Evolutionary conservation across 1,140 invertebrate species (phyloP).

Genomic region (Cotesia chilonis): DNA sequence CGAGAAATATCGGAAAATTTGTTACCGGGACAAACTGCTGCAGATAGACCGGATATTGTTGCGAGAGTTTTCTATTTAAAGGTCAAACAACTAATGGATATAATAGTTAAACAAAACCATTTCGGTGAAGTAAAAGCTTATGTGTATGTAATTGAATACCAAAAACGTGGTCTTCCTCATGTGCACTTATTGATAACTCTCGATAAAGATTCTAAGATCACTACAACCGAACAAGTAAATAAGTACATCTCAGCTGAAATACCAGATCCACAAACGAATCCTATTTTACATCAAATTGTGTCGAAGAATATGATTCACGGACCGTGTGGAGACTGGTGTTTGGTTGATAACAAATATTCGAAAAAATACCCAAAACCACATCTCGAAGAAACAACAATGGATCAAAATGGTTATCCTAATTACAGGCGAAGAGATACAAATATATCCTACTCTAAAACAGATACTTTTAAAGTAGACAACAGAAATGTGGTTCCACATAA

Average conservation of each 20-base stretch:
- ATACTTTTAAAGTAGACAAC: slow-evolving; percentile 25
- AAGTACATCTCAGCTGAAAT: slow-evolving; percentile 39
- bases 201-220: slow-evolving; percentile 38
- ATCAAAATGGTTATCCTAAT: slow-evolving; percentile 27
- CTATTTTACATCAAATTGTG: slow-evolving; percentile 16
- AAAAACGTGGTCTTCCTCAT: slow-evolving; percentile 24
- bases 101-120: slow-evolving; percentile 23
- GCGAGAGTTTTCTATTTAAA: slow-evolving; percentile 29
- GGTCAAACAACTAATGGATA: slow-evolving; percentile 21
- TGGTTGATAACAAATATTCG: slow-evolving; percentile 41
- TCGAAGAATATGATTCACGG: slow-evolving; percentile 46
- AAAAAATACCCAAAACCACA: slow-evolving; percentile 46
- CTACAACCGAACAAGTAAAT: slow-evolving; percentile 22
- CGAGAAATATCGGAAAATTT: slow-evolving; percentile 50
- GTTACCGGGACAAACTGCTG: slow-evolving; percentile 50
- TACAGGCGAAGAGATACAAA: slow-evolving; percentile 22
- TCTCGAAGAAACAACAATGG: slow-evolving; percentile 15
- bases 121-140: slow-evolving; percentile 23
- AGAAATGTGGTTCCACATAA: slow-evolving; percentile 29
- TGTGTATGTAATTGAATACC: slow-evolving; percentile 24
- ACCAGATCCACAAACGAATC: slow-evolving; percentile 30
- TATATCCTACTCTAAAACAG: background rate
- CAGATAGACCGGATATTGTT: slow-evolving; percentile 51
- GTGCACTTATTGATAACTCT: slow-evolving; percentile 36
- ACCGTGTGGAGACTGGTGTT: slow-evolving; percentile 49